phyloP scores from a whole-genome alignment of 2,888 invertebrate species.

The Patella pellucida region DNA sequence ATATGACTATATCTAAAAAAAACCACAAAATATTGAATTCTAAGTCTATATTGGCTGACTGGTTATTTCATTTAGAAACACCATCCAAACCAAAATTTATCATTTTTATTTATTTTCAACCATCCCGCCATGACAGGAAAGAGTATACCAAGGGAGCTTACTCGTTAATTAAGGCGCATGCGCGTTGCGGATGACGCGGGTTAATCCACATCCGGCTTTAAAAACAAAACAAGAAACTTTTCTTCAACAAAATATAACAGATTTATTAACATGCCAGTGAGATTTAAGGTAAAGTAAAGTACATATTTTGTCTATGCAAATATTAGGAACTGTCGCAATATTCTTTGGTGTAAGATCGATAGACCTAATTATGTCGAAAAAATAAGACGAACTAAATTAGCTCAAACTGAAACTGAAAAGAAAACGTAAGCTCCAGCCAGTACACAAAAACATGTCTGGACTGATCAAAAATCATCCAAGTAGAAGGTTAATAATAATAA shows the following conservation, averaged over 20 bases:
- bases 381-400: not conserved
- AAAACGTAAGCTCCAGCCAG: not conserved
- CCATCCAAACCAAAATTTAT: too few species aligned
- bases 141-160: too few species aligned
- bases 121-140: too few species aligned
- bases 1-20: too few species aligned
- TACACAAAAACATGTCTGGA: not conserved
- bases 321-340: too few species aligned
- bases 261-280: not conserved
- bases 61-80: too few species aligned
- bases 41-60: too few species aligned
- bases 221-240: not conserved
- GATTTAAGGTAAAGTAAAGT: not conserved
- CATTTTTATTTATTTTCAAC: too few species aligned
- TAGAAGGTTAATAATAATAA: too few species aligned
- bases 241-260: not conserved
- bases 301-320: too few species aligned
- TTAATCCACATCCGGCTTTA: slow-evolving; percentile 9
- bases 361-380: not conserved
- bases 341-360: too few species aligned
- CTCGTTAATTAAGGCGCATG: slow-evolving; percentile 26
- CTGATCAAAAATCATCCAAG: not conserved
- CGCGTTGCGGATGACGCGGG: slow-evolving; percentile 37
- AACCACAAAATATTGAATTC: too few species aligned
- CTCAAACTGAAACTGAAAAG: not conserved